Base-by-base conservation (phyloP, 1,140 invertebrate genomes). In the Venturia canescens region DNA sequence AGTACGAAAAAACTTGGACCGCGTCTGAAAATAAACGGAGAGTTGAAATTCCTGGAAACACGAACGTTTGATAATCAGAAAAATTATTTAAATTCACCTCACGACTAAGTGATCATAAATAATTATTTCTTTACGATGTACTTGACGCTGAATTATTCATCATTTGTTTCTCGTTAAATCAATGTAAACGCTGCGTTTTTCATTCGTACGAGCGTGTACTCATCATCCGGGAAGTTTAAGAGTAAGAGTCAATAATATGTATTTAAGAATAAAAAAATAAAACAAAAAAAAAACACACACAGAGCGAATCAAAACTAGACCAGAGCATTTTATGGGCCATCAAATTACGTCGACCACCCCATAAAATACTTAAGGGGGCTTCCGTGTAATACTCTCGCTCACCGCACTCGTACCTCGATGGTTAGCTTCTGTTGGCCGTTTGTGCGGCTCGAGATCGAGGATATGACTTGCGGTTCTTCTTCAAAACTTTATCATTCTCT, bases 271-370 rank as follows among this genome's bases (percentile, higher is more conserved):
- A 21, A 81, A 63, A 29, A 74, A 66, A 48, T 53, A 48, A 21
- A 27, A 79, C 53, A 76, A 53, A 69, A 50, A 70, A 63, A 77
- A 76, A 72, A 53, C n/a, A n/a, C n/a, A 48, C 63, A 82, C 44
- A 60, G 38, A 70, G 57, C 26, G 79, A 78, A 81, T 78, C 91
- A 91, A 91, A 92, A 92, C 91, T 91, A 88, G 88, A 88, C 89
- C 89, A 91, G 88, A 88, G 89, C 82, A 91, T 92, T 90, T 92
- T 92, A 92, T 92, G 91, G 90, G 89, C 90, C 90, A 92, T 92
- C 90, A 92, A 92, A 92, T 92, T 92, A 92, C 91, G 88, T 85
- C 89, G 88, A 90, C 90, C 89, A 91, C 88, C 91, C 90, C 90
- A 91, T 92, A 91, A 92, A 92, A 91, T 90, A 87, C 87, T 90